These are phyloP conservation scores for Tringa solitaria DNA, from an alignment of 2,113 vertebrate species.

Conservation along the genomic window DNA sequence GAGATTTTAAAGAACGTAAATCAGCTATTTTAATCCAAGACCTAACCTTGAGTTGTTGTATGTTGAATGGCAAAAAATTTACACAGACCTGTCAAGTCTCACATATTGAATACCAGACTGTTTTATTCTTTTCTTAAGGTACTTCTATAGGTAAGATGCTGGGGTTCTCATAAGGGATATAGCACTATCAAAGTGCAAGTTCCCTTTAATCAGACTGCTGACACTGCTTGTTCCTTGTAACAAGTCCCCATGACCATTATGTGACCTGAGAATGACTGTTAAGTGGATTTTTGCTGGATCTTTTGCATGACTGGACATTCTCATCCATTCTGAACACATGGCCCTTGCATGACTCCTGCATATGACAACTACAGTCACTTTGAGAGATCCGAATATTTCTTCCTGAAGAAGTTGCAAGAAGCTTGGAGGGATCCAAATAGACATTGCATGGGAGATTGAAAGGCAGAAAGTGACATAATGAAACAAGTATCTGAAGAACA, in stretches of 20 bases:
- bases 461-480: neutral
- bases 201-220: neutral
- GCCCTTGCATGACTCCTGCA: neutral
- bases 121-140: neutral
- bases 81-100: neutral
- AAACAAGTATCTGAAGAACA: neutral
- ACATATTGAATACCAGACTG: neutral
- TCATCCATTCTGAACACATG: neutral
- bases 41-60: neutral
- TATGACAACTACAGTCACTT: neutral
- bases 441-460: fast-evolving
- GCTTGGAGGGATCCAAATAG: neutral
- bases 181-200: neutral
- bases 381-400: neutral
- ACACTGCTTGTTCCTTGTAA: neutral
- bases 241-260: neutral
- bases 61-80: neutral
- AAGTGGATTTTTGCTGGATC: neutral
- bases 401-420: neutral
- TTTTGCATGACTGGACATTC: neutral
- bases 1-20: neutral
- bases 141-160: neutral
- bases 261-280: neutral
- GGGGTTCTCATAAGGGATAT: neutral
- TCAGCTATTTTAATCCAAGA: neutral